These are phyloP conservation scores for Margarornis squamiger DNA, from an alignment of 2,797 vertebrate species.

Conservation along the genomic window DNA sequence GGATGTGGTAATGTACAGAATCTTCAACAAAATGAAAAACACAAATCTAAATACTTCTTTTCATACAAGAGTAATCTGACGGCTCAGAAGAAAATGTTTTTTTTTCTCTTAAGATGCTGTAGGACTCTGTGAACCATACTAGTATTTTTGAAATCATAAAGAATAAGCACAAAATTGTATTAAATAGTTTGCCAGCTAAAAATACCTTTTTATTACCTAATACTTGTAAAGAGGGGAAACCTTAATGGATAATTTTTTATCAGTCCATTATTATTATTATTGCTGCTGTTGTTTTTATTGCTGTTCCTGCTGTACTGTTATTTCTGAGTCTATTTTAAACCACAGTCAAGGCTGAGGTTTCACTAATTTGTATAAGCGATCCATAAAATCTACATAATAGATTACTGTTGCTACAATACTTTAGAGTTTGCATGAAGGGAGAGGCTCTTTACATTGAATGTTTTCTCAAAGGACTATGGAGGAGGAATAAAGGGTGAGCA, in stretches of 20 bases:
- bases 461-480: neutral
- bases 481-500: neutral
- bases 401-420: neutral
- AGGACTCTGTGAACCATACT: neutral
- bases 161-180: neutral
- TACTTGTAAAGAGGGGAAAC: neutral
- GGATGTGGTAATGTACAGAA: neutral
- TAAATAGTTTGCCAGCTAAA: constrained; percentile 18
- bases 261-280: constrained; percentile 12
- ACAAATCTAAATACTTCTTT: neutral
- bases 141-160: constrained; percentile 1
- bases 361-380: constrained; percentile 2
- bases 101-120: neutral
- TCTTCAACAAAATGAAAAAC: neutral
- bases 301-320: neutral
- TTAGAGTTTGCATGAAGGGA: neutral
- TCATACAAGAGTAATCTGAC: neutral
- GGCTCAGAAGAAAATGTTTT: neutral
- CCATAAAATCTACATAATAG: constrained; percentile 28
- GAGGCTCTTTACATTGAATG: neutral
- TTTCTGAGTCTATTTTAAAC: constrained; percentile 41
- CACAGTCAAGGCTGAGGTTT: neutral
- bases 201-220: neutral
- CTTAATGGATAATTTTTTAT: neutral
- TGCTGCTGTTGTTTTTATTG: neutral